Evolutionary conservation across 2,113 vertebrate species (phyloP).

Genomic region (Merops nubicus): DNA sequence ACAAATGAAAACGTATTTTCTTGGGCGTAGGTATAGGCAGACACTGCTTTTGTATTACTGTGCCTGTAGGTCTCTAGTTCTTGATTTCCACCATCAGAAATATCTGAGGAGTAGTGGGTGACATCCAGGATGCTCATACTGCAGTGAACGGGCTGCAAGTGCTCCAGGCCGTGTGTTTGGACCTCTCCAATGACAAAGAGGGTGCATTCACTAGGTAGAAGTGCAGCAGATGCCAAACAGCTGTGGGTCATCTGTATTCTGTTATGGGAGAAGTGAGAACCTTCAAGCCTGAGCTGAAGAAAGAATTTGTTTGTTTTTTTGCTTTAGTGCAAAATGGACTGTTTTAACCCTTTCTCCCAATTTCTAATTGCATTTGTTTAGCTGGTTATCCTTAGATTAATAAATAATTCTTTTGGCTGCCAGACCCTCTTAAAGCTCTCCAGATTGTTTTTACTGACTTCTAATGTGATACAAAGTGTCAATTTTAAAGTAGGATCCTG

Average conservation of each 20-base stretch:
- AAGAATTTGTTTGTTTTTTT: not conserved
- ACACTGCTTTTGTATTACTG: fast-evolving
- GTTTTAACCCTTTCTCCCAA: not conserved
- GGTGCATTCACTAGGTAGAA: not conserved
- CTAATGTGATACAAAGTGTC: not conserved
- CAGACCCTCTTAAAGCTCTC: not conserved
- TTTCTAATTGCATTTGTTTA: not conserved
- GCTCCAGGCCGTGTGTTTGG: not conserved
- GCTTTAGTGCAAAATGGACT: not conserved
- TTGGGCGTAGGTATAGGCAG: not conserved
- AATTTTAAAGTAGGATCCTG: not conserved
- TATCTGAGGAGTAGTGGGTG: not conserved
- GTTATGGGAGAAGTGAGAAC: not conserved
- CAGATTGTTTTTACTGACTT: not conserved
- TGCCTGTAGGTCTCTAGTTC: not conserved
- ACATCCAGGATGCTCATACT: fast-evolving
- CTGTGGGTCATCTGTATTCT: conserved; percentile 41
- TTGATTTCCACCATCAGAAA: not conserved
- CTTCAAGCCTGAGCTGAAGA: not conserved
- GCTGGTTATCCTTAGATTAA: not conserved
- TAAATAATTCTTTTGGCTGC: not conserved
- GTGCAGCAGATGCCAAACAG: conserved; percentile 50
- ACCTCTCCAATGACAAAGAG: not conserved
- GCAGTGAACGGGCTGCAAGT: not conserved
- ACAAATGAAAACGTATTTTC: not conserved